phyloP scores from a whole-genome alignment of 2,888 invertebrate genomes.

The Chromoteleia sp. region DNA sequence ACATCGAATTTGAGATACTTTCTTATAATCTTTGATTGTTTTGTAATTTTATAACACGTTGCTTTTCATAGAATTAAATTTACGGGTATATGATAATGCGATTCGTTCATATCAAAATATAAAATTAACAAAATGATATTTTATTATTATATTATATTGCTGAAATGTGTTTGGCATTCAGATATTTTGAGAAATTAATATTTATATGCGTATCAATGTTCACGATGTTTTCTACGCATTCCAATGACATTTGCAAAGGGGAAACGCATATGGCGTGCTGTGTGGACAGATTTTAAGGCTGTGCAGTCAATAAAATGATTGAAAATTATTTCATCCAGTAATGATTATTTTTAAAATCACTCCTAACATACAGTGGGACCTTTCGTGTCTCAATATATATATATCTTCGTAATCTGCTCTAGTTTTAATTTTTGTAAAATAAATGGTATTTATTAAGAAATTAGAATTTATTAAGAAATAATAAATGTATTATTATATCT shows the following conservation, averaged over 20 bases:
- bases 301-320: constrained; percentile 83
- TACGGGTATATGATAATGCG: not conserved
- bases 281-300: constrained; percentile 82
- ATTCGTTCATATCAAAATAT: not conserved
- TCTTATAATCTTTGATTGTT: constrained; percentile 2
- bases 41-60: constrained; percentile 19
- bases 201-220: constrained; percentile 43
- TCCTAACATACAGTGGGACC: not conserved
- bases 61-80: constrained; percentile 14
- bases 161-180: not conserved
- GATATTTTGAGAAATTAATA: not conserved
- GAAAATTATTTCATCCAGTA: constrained; percentile 68
- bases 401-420: too few species aligned
- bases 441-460: too few species aligned
- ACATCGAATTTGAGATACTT: constrained; percentile 1
- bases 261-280: constrained; percentile 75
- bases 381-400: too few species aligned
- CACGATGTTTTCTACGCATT: constrained; percentile 71
- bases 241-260: constrained; percentile 68
- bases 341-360: not conserved
- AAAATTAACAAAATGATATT: not conserved
- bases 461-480: too few species aligned
- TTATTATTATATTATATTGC: not conserved
- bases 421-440: too few species aligned
- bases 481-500: too few species aligned